phyloP scores from a whole-genome alignment of 2,888 invertebrate species.

The Caenorhabditis macrosperma region DNA sequence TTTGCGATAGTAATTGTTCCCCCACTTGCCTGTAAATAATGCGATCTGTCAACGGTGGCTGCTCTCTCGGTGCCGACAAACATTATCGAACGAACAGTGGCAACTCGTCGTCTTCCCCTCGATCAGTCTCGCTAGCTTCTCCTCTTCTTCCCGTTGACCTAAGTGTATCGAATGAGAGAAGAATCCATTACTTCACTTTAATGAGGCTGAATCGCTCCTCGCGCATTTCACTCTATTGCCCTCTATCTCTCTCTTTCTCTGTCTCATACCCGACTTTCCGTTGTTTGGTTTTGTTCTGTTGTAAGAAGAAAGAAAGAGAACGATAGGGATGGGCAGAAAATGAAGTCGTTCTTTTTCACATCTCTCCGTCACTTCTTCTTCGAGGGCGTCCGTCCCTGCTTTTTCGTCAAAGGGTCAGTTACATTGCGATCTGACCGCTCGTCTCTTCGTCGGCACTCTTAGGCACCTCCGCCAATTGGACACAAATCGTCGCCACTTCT shows the following conservation, averaged over 20 bases:
- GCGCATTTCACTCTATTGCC: slow-evolving; percentile 54
- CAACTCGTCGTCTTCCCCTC: not conserved
- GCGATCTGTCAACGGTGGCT: not conserved
- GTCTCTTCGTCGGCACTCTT: slow-evolving; percentile 22
- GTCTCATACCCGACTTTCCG: slow-evolving; percentile 30
- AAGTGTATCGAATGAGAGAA: slow-evolving; percentile 36
- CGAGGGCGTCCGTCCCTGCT: not conserved
- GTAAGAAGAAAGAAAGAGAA: slow-evolving; percentile 31
- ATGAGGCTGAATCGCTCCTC: slow-evolving; percentile 51
- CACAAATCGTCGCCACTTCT: slow-evolving; percentile 9
- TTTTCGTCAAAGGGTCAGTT: slow-evolving; percentile 32
- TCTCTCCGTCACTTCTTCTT: slow-evolving; percentile 10
- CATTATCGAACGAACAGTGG: not conserved
- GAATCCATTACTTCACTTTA: slow-evolving; percentile 49
- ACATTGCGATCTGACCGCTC: slow-evolving; percentile 14
- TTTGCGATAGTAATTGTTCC: too few species aligned
- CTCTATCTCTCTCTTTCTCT: slow-evolving; percentile 12
- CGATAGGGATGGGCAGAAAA: slow-evolving; percentile 9
- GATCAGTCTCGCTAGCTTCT: slow-evolving; percentile 8
- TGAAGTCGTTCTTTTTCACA: slow-evolving; percentile 36
- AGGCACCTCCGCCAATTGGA: slow-evolving; percentile 38
- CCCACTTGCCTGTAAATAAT: not conserved
- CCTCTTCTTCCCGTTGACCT: slow-evolving; percentile 19
- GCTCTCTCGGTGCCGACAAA: not conserved
- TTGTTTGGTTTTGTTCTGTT: slow-evolving; percentile 48